Evolutionary conservation across 2,888 invertebrate genomes (phyloP).

Genomic region (Cactoblastis cactorum): DNA sequence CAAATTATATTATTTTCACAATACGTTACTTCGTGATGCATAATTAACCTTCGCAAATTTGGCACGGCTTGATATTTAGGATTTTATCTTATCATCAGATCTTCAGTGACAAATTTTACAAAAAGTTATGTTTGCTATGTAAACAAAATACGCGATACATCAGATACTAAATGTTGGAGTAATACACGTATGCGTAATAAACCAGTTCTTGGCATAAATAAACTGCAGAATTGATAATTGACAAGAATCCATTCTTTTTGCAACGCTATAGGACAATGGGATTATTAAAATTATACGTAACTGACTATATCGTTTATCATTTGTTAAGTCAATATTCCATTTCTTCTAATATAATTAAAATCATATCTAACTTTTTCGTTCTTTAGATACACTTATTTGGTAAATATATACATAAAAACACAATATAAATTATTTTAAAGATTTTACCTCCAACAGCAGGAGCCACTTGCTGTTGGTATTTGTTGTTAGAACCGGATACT

Average conservation of each 20-base stretch:
- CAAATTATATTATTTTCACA: too few species aligned
- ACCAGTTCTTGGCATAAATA: slow-evolving; percentile 51
- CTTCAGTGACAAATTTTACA: slow-evolving; percentile 13
- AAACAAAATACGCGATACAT: slow-evolving; percentile 20
- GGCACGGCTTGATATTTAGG: slow-evolving; percentile 29
- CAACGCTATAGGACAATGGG: not conserved
- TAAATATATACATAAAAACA: not conserved
- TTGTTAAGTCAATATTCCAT: too few species aligned
- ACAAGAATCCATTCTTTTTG: slow-evolving; percentile 16
- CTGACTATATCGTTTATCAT: too few species aligned
- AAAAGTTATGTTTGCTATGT: slow-evolving; percentile 14
- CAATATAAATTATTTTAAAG: not conserved
- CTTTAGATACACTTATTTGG: too few species aligned
- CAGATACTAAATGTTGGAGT: slow-evolving; percentile 16
- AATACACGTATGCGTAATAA: slow-evolving; percentile 37
- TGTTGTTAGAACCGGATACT: slow-evolving; percentile 57
- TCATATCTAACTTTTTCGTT: too few species aligned
- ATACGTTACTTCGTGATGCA: too few species aligned
- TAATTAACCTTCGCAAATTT: slow-evolving; percentile 6
- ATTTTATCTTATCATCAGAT: slow-evolving; percentile 31
- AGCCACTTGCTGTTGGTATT: slow-evolving; percentile 29
- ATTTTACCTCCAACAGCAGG: slow-evolving; percentile 56
- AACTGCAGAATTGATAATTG: slow-evolving; percentile 32
- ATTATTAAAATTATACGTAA: not conserved
- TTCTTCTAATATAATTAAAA: too few species aligned